Evolutionary conservation across 2,888 invertebrate genomes (phyloP), one percentile per base, ranked within the genome.

Genomic region (Xanthorhoe designata): DNA sequence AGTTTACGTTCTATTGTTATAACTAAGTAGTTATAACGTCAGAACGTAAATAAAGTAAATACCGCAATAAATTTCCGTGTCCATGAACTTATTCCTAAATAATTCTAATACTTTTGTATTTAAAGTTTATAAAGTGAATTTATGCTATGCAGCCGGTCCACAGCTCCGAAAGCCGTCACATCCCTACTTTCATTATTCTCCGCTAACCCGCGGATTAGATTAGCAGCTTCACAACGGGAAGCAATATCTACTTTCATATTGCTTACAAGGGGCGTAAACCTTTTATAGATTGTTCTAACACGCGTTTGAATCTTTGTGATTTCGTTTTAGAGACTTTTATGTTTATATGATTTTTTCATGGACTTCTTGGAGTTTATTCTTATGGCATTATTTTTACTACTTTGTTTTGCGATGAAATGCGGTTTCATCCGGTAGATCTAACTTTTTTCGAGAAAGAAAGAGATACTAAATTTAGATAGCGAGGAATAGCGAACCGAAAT

Each of bases 121-220:
- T 1, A 32, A 32, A 6, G 32, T 32, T 32, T 32, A 7, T 32
- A 32, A 3, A 32, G 32, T 32, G 32, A 32, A 32, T 32, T 32
- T 32, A 18, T 17, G 17, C 8, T 32, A 18, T 17, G 17, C 8
- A 18, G 19, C 58, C 35, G 38, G 35, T 15, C 35, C 35, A 19
- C 29, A 52, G 17, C 8, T 29, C 51, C 15, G 9, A 51, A 61
- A 54, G 45, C 13, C 51, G 19, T 56, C 51, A 32, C 63, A 60
- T 64, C 68, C 61, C 68, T 68, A 67, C 80, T 80, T 85, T 85
- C 81, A 84, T 86, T 87, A 85, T 83, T 84, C 81, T 82, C 78
- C 75, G 73, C 80, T 79, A 82, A 85, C 80, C 82, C 82, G 69
- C 73, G 83, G 81, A 84, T 84, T 81, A 82, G 83, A 86, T 86